These are phyloP conservation scores for Macaca fascicularis DNA, from an alignment of 2,113 vertebrate species.

Conservation along the genomic window T2T-MFA8v1.1 NC_088378.1:146141001-146141500, in stretches of 20 bases:
- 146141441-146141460: too few relatives aligned
- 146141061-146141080: not conserved
- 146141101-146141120: not conserved
- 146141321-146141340: not conserved
- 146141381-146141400: not conserved
- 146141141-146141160: not conserved
- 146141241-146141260: not conserved
- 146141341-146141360: not conserved
- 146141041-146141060: not conserved
- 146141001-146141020: not conserved
- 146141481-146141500: not conserved
- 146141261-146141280: not conserved
- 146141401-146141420: not conserved
- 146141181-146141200: not conserved
- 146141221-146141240: not conserved
- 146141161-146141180: not conserved
- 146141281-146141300: not conserved
- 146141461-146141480: not conserved
- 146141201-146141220: not conserved
- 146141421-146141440: not conserved
- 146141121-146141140: not conserved
- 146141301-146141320: not conserved
- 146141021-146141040: not conserved
- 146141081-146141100: not conserved
- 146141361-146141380: not conserved